Percentiles rank a stretch among this genome's conserved stretches.
Conservation (phyloP, 2,888 invertebrate genomes). For the Meteorus cinctellus region DNA sequence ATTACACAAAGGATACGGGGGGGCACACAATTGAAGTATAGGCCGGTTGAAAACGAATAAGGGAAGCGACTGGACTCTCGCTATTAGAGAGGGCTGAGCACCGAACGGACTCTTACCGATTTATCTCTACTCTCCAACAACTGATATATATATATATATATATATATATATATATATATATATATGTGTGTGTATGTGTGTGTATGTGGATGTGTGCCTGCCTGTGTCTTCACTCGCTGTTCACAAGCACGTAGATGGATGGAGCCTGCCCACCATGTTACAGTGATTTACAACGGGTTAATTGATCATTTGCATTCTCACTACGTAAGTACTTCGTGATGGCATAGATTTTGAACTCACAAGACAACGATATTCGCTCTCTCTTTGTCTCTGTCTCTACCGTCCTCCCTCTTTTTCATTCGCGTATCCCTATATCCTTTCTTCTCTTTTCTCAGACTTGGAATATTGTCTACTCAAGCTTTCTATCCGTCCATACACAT, state of each 20-base stretch:
- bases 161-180: not conserved
- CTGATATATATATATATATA: not conserved
- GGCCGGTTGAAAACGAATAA: slow-evolving; percentile 43
- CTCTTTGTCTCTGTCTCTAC: not conserved
- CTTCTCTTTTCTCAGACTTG: not conserved
- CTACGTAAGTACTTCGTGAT: slow-evolving; percentile 42
- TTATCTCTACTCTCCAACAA: slow-evolving; percentile 37
- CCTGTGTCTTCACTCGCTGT: not conserved
- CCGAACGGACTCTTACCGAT: slow-evolving; percentile 37
- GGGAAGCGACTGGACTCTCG: slow-evolving; percentile 39
- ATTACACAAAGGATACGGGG: not conserved
- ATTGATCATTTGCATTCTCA: slow-evolving; percentile 71
- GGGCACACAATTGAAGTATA: slow-evolving; percentile 38
- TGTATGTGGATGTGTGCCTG: too few species aligned
- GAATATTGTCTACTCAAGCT: not conserved
- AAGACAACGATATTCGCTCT: slow-evolving; percentile 22
- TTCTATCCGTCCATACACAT: slow-evolving; percentile 22
- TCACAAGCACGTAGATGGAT: slow-evolving; percentile 52
- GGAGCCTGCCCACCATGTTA: slow-evolving; percentile 55
- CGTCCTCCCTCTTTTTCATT: not conserved
- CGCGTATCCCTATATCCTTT: not conserved
- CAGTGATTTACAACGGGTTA: slow-evolving; percentile 68
- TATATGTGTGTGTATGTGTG: too few species aligned
- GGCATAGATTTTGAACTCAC: slow-evolving; percentile 44
- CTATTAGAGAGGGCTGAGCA: slow-evolving; percentile 43